Evolutionary conservation across 30 jellyfish, hydroid and myxozoan genomes (phyloP), one percentile per base, ranked within the genome.

Genomic region (Aurelia sp.): DNA sequence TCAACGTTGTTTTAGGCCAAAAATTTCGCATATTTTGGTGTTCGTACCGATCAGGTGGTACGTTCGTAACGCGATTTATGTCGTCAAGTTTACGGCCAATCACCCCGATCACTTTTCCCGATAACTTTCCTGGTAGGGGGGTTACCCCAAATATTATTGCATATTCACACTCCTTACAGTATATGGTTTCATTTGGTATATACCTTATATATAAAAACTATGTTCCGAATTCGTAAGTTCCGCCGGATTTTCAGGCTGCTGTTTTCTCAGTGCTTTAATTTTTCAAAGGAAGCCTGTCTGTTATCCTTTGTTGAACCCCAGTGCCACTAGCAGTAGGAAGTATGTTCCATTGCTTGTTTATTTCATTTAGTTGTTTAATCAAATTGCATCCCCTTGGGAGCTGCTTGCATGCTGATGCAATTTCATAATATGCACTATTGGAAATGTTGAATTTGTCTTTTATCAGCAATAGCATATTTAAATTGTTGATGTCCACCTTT

Each of bases 391-490:
- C 38, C 20, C 67, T 19, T 72, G 84, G 66, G 13, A 72, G 40
- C 22, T 19, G 27, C 15, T 51, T 40, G 11, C 67, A 30, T 17
- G 21, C 68, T 27, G 67, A 4, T 13, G 74, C 30, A 7, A 75
- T 27, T 76, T 75, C 87, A 53, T 22, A 61, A 27, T 40, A 75
- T 13, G 75, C 87, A 16, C 65, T 57, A 31, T 75, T 57, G 19
- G 87, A 48, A 4, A 75, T 31, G 7, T 75, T 75, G 60, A 75
- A 75, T 76, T 75, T 53, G 59, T 75, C 87, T 57, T 75, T 75
- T 24, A 75, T 75, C 8, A 18, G 60, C 21, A 75, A 78, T 40
- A 75, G 20, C 76, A 75, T 19, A 75, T 75, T 40, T 16, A 75
- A 3, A 75, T 75, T 76, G 60, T 75, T 50, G 18, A 67, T 38